Evolutionary conservation across 2,888 invertebrate genomes (phyloP), one percentile per base, ranked within the genome.

Genomic region (Tetrapedia diversipes): DNA sequence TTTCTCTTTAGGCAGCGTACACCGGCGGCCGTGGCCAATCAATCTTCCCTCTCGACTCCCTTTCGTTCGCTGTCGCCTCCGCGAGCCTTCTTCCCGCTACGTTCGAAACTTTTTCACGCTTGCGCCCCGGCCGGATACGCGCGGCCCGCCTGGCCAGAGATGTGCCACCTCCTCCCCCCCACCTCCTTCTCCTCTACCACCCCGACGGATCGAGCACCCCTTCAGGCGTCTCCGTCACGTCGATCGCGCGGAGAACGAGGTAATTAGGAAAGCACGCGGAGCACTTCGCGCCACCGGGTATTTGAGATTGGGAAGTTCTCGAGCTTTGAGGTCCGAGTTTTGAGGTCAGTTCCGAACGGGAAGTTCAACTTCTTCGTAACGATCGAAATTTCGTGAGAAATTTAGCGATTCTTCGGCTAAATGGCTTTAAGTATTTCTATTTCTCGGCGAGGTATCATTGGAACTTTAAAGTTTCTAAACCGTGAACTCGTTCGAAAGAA

Each of bases 91-190:
- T 69, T 76, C 49, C 73, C 63, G 77, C 63, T 79, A 72, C 73
- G 79, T 81, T 83, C 80, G 77, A 80, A 65, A 75, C 74, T 78
- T 81, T 83, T 86, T 83, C 76, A 77, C 80, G 77, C 85, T 72
- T 78, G 75, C 81, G 80, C 76, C 51, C 70, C n/a, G n/a, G 76
- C 78, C 76, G 81, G 77, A 82, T 56, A 67, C 68, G 51, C 71
- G 67, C 69, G 59, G 39, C 43, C n/a, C n/a, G n/a, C n/a, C n/a
- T n/a, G n/a, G n/a, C n/a, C n/a, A n/a, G n/a, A n/a, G n/a, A n/a
- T n/a, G n/a, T n/a, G n/a, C n/a, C n/a, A n/a, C n/a, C n/a, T n/a
- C n/a, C n/a, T n/a, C n/a, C n/a, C n/a, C n/a, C n/a, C n/a, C n/a
- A n/a, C n/a, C n/a, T n/a, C n/a, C n/a, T n/a, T n/a, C n/a, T n/a